Evolutionary conservation across 2,797 vertebrate genomes (phyloP), one percentile per base, ranked within the genome.

Genomic region (Enteromius treurensis): DNA sequence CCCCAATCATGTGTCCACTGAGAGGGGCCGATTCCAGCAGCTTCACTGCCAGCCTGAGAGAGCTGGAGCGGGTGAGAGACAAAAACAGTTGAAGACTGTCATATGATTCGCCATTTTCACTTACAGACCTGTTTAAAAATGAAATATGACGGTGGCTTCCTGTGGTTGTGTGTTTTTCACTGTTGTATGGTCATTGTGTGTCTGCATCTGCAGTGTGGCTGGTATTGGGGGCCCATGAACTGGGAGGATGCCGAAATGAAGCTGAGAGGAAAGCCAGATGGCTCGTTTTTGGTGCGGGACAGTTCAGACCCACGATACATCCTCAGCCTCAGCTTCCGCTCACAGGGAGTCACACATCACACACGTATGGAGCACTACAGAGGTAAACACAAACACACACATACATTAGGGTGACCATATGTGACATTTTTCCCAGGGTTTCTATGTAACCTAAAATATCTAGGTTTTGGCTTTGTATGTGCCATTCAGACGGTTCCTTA

Each of bases 161-260:
- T 82, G 26, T 26, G 26, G 26, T 26, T 60, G 19, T 65, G 23
- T 13, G 58, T 73, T 71, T 29, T 60, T 23, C 5, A 51, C n/a
- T 42, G 45, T 21, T 64, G n/a, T 8, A 26, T 65, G 80, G 37
- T 80, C 26, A 73, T 23, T 80, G 37, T 81, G 9, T 70, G 11
- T 82, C 17, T 83, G 55, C 74, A 26, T 68, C 77, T 51, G 58
- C 83, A 98, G 97, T 98, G 97, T 0, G 97, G 97, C 29, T 99
- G 97, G 97, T 99, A 99, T 88, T 99, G 97, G 97, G 97, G 97
- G 0, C 97, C 97, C 0, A 98, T 98, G 97, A 99, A 97, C 90
- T 98, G 97, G 97, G 97, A 99, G 90, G 97, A 99, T 0, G 98
- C 98, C 0, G 98, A 99, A 93, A 96, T 99, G 96, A 99, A 99